Conservation (phyloP, 92 coral and sea anemone species). For the Heteractis magnifica region DNA sequence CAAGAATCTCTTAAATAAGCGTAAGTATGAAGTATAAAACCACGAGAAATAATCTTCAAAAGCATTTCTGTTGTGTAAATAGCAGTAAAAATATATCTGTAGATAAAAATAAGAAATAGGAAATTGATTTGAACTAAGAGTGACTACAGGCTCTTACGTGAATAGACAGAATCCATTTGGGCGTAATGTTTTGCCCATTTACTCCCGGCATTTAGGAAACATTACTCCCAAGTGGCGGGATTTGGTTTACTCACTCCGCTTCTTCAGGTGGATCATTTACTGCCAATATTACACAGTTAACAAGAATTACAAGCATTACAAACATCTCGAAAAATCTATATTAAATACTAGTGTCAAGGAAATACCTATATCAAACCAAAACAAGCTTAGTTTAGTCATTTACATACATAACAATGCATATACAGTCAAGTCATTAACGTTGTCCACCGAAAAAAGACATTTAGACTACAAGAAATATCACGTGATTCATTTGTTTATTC, state of each 20-base stretch:
- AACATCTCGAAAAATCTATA: constrained; percentile 80
- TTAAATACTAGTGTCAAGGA: constrained; percentile 11
- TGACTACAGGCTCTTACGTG: too few relatives aligned
- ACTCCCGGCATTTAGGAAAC: not conserved
- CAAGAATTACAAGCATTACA: constrained; percentile 68
- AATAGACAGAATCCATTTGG: not conserved
- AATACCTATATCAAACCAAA: not conserved
- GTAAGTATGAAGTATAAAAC: constrained; percentile 74
- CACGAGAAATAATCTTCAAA: constrained; percentile 79
- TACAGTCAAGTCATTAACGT: too few relatives aligned
- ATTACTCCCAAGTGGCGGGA: not conserved
- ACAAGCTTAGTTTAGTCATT: not conserved
- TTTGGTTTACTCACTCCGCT: constrained; percentile 71
- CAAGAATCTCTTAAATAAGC: constrained; percentile 93
- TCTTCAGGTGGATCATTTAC: constrained; percentile 85
- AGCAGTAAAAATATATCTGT: constrained; percentile 82
- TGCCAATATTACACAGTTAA: constrained; percentile 83
- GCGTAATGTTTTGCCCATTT: not conserved
- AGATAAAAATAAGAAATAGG: not conserved
- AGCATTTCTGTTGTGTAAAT: constrained; percentile 87
- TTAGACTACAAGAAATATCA: too few relatives aligned
- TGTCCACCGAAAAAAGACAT: too few relatives aligned
- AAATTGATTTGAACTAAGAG: not conserved
- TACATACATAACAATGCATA: too few relatives aligned
- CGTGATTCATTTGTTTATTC: too few relatives aligned